These are phyloP conservation scores for Athalia rosae DNA, from an alignment of 2,888 invertebrate species.

Conservation along the genomic window DNA sequence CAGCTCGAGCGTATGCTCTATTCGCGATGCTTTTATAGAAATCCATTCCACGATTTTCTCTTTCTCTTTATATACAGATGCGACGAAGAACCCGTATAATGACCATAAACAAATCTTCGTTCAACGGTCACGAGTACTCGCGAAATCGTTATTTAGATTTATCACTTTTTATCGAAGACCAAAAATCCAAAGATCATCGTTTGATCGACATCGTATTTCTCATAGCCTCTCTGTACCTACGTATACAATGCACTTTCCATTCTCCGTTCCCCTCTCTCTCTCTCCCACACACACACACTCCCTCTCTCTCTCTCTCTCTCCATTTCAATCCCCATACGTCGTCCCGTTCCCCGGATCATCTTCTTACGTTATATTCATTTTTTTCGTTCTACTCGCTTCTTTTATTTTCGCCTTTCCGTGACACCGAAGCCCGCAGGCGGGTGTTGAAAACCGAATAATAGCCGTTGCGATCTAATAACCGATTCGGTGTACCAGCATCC, in stretches of 20 bases:
- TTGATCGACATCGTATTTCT: neutral
- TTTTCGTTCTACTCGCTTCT: neutral
- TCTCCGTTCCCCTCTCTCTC: too few relatives aligned
- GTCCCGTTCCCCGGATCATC: neutral
- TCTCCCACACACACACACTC: too few relatives aligned
- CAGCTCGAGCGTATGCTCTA: neutral
- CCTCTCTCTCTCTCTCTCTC: too few relatives aligned
- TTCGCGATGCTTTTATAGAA: constrained; percentile 8
- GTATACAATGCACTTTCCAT: too few relatives aligned
- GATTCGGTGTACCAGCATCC: constrained; percentile 40
- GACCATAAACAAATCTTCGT: neutral
- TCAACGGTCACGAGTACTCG: neutral
- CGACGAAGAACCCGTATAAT: neutral
- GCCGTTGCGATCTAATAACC: constrained; percentile 14
- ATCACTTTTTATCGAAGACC: neutral
- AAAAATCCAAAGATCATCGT: neutral
- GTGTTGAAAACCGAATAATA: constrained; percentile 44
- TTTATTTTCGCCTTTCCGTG: neutral
- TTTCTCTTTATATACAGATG: neutral
- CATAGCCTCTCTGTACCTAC: too few relatives aligned
- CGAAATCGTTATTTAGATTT: neutral
- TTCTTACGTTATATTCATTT: neutral
- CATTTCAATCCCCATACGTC: too few relatives aligned
- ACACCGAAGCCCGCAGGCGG: constrained; percentile 17
- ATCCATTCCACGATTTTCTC: neutral